Conservation (phyloP, 2,888 invertebrate species). For the Spilosoma lubricipeda region DNA sequence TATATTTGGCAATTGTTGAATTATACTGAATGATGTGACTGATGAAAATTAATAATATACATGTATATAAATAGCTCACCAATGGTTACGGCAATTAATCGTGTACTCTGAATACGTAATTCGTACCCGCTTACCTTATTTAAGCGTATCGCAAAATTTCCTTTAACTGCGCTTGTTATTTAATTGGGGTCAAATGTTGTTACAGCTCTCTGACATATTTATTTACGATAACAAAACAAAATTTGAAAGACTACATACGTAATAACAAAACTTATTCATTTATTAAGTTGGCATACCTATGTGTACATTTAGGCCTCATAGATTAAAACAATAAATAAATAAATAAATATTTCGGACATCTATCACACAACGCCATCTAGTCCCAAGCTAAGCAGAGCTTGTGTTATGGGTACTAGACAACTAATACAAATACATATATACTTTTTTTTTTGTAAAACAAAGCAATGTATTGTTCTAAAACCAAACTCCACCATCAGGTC, state of each 20-base stretch:
- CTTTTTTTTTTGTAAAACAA: no score
- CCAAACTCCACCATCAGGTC: background rate
- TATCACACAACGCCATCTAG: no score
- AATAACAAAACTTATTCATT: background rate
- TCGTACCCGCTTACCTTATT: conserved; percentile 5
- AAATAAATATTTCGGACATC: no score
- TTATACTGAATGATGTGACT: no score
- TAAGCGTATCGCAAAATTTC: conserved; percentile 13
- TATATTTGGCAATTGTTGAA: background rate
- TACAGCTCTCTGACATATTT: conserved; percentile 20
- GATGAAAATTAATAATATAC: no score
- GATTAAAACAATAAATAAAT: no score
- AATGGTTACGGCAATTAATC: background rate
- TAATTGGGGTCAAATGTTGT: conserved; percentile 39
- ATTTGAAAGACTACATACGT: conserved; percentile 20
- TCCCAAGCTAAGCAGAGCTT: no score
- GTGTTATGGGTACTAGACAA: no score
- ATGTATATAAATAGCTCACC: background rate
- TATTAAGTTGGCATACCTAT: background rate
- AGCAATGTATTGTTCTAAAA: background rate
- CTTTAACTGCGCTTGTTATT: conserved; percentile 23
- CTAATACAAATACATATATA: no score
- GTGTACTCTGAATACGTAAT: conserved; percentile 19
- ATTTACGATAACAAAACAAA: conserved; percentile 14
- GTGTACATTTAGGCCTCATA: background rate